Conservation (phyloP, 2,888 invertebrate genomes). For the Hypolimnas misippus region DNA sequence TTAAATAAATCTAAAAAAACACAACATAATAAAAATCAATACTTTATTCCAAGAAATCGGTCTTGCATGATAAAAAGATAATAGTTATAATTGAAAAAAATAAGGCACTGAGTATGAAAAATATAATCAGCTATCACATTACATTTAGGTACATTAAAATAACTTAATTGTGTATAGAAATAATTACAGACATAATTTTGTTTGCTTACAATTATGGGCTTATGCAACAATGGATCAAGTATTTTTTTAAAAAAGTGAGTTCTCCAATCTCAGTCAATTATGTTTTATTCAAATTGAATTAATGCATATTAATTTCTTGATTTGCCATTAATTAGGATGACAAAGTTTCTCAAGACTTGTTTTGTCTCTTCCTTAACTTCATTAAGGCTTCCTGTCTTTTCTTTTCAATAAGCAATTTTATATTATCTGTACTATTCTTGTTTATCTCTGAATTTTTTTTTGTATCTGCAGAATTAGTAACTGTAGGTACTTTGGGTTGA, state of each 20-base stretch:
- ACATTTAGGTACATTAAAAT: slow-evolving; percentile 17
- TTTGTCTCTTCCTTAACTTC: slow-evolving; percentile 68
- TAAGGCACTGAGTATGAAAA: slow-evolving; percentile 17
- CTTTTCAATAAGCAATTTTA: slow-evolving; percentile 72
- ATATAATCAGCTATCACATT: slow-evolving; percentile 22
- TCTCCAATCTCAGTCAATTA: too few relatives aligned
- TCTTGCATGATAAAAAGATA: neutral
- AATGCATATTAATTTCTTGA: too few relatives aligned
- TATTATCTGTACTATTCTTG: slow-evolving; percentile 45
- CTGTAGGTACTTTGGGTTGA: slow-evolving; percentile 58
- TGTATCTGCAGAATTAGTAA: slow-evolving; percentile 38
- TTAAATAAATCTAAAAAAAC: neutral
- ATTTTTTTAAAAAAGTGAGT: too few relatives aligned
- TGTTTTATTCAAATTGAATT: too few relatives aligned
- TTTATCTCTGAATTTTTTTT: slow-evolving; percentile 35
- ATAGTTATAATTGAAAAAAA: neutral
- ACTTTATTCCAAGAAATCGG: neutral
- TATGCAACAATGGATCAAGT: too few relatives aligned
- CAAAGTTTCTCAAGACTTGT: slow-evolving; percentile 45
- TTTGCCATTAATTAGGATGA: too few relatives aligned
- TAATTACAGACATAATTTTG: slow-evolving; percentile 21
- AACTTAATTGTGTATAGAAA: slow-evolving; percentile 1
- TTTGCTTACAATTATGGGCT: too few relatives aligned
- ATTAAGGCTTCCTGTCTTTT: slow-evolving; percentile 77
- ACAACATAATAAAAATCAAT: neutral